A percentile compares a stretch with the other conserved stretches of the same genome.
These are phyloP conservation scores for Albula goreensis DNA, from an alignment of 2,113 vertebrate species.

Conservation along the genomic window DNA sequence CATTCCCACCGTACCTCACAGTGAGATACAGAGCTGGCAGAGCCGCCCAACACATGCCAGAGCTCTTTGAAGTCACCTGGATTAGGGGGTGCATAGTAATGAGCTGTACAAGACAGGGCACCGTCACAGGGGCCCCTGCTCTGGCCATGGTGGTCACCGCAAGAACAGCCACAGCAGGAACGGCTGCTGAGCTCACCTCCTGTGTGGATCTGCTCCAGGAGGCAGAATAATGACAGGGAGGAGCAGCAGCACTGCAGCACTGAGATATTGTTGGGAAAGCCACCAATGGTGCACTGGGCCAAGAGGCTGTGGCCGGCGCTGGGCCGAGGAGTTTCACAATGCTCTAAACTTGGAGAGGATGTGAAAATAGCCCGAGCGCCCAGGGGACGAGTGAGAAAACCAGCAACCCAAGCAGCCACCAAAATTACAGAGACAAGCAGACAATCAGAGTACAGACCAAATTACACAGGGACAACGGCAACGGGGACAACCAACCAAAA, in stretches of 20 bases:
- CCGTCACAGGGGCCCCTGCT: no score
- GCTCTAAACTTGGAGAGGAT: not conserved
- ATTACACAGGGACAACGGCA: constrained; percentile 40
- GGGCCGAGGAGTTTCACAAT: not conserved
- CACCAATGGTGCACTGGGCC: not conserved
- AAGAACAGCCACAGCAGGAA: not conserved
- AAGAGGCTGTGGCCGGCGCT: not conserved
- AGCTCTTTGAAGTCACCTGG: no score
- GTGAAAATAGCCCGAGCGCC: not conserved
- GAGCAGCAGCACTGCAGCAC: not conserved
- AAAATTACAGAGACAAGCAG: not conserved
- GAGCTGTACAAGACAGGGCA: not conserved
- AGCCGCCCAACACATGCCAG: not conserved
- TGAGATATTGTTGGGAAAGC: not conserved
- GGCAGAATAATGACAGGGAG: not conserved
- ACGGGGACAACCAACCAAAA: constrained; percentile 43
- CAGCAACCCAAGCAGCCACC: not conserved
- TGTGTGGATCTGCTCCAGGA: not conserved
- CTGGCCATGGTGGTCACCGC: not conserved
- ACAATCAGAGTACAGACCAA: not conserved
- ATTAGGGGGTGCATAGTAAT: not conserved
- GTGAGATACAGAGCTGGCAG: not conserved
- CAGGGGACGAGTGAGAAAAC: not conserved
- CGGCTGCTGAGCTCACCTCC: not conserved
- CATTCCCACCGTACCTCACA: not conserved